Evolutionary conservation across 2,797 vertebrate genomes (phyloP).

Genomic region (Enteromius radiatus): DNA sequence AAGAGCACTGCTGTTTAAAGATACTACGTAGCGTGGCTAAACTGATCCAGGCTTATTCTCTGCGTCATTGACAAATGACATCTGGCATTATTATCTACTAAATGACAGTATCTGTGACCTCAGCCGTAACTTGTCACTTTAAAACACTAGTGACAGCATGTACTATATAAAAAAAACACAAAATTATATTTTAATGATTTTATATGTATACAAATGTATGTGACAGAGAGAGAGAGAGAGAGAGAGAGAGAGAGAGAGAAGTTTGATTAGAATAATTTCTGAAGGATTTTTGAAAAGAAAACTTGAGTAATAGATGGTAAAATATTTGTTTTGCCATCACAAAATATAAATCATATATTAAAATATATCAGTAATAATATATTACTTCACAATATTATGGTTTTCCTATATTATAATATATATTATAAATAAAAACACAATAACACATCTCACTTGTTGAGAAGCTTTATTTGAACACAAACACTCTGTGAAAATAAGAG

Average conservation of each 20-base stretch:
- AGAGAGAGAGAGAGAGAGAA: no score
- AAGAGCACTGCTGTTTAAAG: not conserved
- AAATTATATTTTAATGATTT: not conserved
- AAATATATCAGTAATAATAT: not conserved
- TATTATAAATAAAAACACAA: not conserved
- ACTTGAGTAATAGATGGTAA: not conserved
- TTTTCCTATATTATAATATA: not conserved
- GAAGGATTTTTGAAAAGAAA: not conserved
- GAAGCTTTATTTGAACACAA: not conserved
- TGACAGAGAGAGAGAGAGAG: no score
- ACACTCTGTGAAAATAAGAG: not conserved
- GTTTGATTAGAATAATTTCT: not conserved
- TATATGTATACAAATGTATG: not conserved
- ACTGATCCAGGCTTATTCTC: not conserved
- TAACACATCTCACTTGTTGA: not conserved
- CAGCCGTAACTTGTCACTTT: not conserved
- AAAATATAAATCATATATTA: not conserved
- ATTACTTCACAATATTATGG: not conserved
- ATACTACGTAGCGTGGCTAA: not conserved
- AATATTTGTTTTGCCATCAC: not conserved
- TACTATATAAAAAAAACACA: not conserved
- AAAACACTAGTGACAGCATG: constrained; percentile 1
- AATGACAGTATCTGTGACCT: not conserved
- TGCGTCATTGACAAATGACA: constrained; percentile 1
- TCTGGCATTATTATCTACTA: constrained; percentile 17